Conservation (phyloP, 64 coral and sea anemone genomes). For the Porites australiensis region DNA sequence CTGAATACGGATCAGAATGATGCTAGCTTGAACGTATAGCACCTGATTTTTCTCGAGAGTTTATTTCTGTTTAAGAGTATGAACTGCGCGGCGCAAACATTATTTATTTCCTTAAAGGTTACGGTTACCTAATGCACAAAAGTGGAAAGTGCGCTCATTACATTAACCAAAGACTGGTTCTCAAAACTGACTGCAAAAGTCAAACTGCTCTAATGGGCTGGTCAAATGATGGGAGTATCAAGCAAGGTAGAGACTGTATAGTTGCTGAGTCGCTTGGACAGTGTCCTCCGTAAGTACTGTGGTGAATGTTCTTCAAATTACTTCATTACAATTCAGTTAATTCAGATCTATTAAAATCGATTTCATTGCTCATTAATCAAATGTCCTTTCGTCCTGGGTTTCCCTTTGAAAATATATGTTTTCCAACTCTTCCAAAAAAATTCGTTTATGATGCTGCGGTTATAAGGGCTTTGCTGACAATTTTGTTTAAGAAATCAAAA, state of each 20-base stretch:
- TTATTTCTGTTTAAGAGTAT: background rate
- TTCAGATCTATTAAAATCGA: background rate
- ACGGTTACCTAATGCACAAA: conserved; percentile 60
- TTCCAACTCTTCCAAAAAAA: no score
- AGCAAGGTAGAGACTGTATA: conserved; percentile 6
- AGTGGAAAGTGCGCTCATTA: conserved; percentile 48
- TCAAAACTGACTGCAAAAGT: conserved; percentile 45
- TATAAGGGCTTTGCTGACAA: no score
- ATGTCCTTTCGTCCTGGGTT: no score
- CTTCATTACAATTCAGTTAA: background rate
- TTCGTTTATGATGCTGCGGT: no score
- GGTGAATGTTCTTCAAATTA: background rate
- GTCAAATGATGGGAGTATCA: conserved; percentile 29
- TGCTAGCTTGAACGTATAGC: no score
- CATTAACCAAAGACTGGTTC: background rate
- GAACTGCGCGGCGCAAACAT: background rate
- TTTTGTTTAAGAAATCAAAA: no score
- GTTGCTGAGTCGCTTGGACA: conserved; percentile 18
- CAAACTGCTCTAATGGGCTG: conserved; percentile 49
- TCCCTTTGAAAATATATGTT: no score
- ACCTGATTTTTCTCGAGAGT: no score
- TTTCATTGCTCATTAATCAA: background rate
- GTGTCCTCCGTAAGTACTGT: conserved; percentile 57
- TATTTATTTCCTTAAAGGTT: background rate
- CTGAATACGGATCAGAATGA: no score